These are phyloP conservation scores for Mormyrops attenuatus DNA, from an alignment of 2,797 vertebrate genomes.

Conservation along the genomic window DNA sequence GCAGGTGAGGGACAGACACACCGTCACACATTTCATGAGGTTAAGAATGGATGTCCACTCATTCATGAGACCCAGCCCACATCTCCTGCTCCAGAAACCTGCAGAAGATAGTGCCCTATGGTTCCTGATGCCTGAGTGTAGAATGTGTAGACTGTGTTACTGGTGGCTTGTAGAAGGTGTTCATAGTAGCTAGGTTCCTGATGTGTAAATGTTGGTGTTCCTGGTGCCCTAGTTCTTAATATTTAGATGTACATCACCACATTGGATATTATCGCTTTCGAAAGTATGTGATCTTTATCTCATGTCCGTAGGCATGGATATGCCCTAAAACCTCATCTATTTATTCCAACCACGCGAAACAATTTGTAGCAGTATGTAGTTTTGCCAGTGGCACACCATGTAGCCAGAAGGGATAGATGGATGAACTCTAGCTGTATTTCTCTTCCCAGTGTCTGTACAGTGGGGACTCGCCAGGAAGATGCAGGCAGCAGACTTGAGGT, in stretches of 20 bases:
- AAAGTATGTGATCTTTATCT: slow-evolving; percentile 11
- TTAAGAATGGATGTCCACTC: background rate
- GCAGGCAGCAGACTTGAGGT: background rate
- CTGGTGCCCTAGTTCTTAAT: background rate
- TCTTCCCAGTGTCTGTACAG: background rate
- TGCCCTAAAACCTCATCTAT: background rate
- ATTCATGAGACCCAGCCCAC: background rate
- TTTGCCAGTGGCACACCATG: background rate
- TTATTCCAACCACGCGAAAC: background rate
- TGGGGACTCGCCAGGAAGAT: background rate
- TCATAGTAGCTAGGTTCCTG: background rate
- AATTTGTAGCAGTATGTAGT: slow-evolving; percentile 5
- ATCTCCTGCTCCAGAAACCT: background rate
- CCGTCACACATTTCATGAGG: background rate
- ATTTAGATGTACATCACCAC: background rate
- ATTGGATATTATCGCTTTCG: background rate
- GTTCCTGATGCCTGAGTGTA: background rate
- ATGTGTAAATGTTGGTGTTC: background rate
- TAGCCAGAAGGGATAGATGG: background rate
- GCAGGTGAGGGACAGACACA: background rate
- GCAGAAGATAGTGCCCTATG: background rate
- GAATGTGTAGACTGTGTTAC: background rate
- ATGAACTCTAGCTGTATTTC: background rate
- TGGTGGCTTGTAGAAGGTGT: background rate
- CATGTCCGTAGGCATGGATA: background rate